Conservation (phyloP, 2,888 invertebrate species). For the Scelioninae gen. 1 region DNA sequence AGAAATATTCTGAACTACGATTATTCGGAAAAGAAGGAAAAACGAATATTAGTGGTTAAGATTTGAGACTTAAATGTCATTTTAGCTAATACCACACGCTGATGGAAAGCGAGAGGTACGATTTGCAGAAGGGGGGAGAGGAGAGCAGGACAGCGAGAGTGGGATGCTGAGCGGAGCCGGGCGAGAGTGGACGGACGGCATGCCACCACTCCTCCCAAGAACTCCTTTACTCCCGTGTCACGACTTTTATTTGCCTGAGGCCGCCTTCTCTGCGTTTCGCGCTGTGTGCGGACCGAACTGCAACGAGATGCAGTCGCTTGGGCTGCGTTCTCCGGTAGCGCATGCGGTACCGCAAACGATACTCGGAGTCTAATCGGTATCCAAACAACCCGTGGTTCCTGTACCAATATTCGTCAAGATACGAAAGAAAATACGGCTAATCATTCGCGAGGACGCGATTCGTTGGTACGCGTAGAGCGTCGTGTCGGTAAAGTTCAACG, state of each 20-base stretch:
- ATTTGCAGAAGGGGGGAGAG: constrained; percentile 49
- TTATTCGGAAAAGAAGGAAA: constrained; percentile 19
- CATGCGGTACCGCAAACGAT: constrained; percentile 53
- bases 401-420: neutral
- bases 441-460: constrained; percentile 12
- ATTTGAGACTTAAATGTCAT: constrained; percentile 46
- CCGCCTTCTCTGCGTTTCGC: constrained; percentile 70
- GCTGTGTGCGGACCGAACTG: constrained; percentile 67
- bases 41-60: constrained; percentile 10
- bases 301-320: constrained; percentile 64
- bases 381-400: neutral
- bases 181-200: constrained; percentile 84
- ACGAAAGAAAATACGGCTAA: neutral
- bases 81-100: constrained; percentile 54
- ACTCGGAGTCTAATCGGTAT: constrained; percentile 23
- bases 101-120: constrained; percentile 64
- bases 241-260: constrained; percentile 79
- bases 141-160: constrained; percentile 69
- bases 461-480: constrained; percentile 17
- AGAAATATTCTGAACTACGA: too few relatives aligned
- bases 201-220: constrained; percentile 80
- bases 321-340: constrained; percentile 62
- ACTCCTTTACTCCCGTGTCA: constrained; percentile 77
- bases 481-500: constrained; percentile 39
- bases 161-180: constrained; percentile 73